phyloP scores from a whole-genome alignment of 2,797 vertebrate species.

The Streptopelia turtur region DNA sequence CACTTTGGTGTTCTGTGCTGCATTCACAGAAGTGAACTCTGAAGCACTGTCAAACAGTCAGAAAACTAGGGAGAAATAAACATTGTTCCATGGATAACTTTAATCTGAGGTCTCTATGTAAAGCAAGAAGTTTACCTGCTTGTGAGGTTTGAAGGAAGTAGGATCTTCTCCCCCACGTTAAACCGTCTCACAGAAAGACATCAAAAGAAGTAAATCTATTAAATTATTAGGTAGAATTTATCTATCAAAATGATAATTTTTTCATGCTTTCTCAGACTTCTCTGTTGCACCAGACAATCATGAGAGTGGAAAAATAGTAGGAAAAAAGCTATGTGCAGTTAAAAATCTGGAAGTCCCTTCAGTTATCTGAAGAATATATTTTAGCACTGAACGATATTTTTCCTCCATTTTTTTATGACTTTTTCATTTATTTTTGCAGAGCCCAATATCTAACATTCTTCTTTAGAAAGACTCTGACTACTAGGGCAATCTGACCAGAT shows the following conservation, averaged over 20 bases:
- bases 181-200: neutral
- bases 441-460: neutral
- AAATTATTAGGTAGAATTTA: neutral
- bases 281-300: neutral
- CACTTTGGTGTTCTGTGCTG: neutral
- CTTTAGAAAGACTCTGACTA: neutral
- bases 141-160: neutral
- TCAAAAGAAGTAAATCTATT: neutral
- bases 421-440: neutral
- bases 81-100: neutral
- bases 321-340: neutral
- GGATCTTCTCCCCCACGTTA: neutral
- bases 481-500: neutral
- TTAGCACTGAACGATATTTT: neutral
- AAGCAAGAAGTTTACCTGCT: neutral
- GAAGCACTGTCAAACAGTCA: neutral
- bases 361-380: neutral
- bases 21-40: neutral
- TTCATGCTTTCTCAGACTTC: neutral
- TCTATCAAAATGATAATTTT: neutral
- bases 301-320: neutral
- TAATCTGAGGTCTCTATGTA: neutral
- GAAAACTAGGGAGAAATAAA: neutral
- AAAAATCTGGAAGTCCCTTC: neutral
- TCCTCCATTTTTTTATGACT: neutral